Evolutionary conservation across 2,888 invertebrate species (phyloP).

Genomic region (Sipha maydis): DNA sequence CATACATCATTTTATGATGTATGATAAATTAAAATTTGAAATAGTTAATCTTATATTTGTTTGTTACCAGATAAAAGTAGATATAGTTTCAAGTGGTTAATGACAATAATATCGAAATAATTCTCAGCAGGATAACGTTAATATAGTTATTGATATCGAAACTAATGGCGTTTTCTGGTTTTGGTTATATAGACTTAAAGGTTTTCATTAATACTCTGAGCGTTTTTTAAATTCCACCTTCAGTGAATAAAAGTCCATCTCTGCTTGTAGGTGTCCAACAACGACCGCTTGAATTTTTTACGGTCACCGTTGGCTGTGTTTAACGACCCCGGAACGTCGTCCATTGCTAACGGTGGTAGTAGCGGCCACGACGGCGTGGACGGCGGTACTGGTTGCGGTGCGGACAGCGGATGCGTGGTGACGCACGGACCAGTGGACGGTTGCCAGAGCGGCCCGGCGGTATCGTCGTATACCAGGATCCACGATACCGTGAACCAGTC

Average conservation of each 20-base stretch:
- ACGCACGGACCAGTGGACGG: background rate
- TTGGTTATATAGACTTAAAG: no score
- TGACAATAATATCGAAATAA: no score
- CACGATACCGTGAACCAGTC: slow-evolving; percentile 70
- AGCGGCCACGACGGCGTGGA: background rate
- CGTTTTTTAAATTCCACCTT: background rate
- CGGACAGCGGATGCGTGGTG: background rate
- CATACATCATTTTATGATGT: no score
- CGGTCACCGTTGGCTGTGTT: slow-evolving; percentile 24
- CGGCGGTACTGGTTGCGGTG: background rate
- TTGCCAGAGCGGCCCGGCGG: background rate
- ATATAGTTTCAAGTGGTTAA: no score
- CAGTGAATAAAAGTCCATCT: background rate
- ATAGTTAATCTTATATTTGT: no score
- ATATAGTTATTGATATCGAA: no score
- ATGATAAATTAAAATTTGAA: no score
- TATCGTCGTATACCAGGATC: slow-evolving; percentile 66
- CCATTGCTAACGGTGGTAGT: background rate
- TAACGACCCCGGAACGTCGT: slow-evolving; percentile 8
- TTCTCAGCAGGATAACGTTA: no score
- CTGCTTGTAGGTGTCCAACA: slow-evolving; percentile 11
- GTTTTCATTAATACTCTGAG: background rate
- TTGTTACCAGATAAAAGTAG: no score
- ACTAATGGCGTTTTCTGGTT: no score
- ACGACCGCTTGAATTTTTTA: background rate